Evolutionary conservation across 2,888 invertebrate species (phyloP).

Genomic region (Poecilus cupreus): DNA sequence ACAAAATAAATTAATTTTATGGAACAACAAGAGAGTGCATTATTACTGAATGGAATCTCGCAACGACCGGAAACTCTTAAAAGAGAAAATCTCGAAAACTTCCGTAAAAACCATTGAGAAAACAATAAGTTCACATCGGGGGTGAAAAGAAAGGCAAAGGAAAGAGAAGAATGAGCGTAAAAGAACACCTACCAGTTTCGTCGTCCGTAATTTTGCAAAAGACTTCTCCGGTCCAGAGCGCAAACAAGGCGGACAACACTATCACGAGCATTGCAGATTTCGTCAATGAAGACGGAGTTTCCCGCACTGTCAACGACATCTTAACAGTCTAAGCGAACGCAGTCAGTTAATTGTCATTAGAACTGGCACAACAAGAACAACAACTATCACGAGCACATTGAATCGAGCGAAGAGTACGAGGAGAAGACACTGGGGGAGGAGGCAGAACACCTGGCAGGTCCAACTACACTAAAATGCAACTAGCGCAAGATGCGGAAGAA

Average conservation of each 20-base stretch:
- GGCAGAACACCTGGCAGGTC: no score
- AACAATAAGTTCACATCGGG: conserved; percentile 26
- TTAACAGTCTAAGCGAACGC: background rate
- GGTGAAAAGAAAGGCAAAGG: background rate
- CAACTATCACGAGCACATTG: conserved; percentile 3
- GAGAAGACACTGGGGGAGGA: background rate
- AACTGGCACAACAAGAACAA: conserved; percentile 20
- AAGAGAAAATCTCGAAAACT: conserved; percentile 32
- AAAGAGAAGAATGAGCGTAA: conserved; percentile 18
- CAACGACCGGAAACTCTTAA: conserved; percentile 32
- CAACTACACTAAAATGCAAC: background rate
- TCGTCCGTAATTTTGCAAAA: conserved; percentile 56
- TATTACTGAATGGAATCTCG: background rate
- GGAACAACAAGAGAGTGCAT: conserved; percentile 22
- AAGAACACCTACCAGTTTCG: conserved; percentile 55
- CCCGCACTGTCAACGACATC: conserved; percentile 44
- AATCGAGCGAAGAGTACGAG: background rate
- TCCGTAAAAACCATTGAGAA: conserved; percentile 23
- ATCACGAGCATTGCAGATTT: conserved; percentile 33
- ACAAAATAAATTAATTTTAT: conserved; percentile 11
- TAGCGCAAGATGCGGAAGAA: background rate
- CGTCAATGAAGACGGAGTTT: conserved; percentile 27
- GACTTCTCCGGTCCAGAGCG: conserved; percentile 40
- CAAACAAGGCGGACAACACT: conserved; percentile 28
- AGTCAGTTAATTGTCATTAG: conserved; percentile 44